These are phyloP conservation scores for Aselliscus stoliczkanus DNA, from an alignment of 2,797 vertebrate species.

Conservation along the genomic window DNA sequence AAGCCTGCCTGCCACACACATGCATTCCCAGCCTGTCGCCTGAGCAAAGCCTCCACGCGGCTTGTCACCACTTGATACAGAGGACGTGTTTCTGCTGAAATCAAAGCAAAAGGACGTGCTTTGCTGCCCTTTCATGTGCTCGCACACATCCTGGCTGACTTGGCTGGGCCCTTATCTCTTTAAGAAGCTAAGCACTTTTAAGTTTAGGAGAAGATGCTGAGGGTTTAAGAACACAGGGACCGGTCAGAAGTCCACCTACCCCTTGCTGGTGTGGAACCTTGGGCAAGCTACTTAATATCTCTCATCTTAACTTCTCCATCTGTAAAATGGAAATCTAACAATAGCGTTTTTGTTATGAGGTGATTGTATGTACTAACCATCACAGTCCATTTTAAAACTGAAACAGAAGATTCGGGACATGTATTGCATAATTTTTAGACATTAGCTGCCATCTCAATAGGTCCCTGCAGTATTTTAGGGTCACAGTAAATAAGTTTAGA, in stretches of 20 bases:
- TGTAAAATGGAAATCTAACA: not conserved
- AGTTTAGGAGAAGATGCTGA: not conserved
- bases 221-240: not conserved
- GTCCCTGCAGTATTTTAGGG: not conserved
- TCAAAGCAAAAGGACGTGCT: constrained; percentile 14
- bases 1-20: constrained; percentile 58
- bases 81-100: constrained; percentile 14
- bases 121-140: constrained; percentile 37
- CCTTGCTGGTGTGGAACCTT: not conserved
- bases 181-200: not conserved
- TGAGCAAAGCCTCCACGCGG: not conserved
- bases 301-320: not conserved
- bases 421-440: not conserved
- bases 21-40: constrained; percentile 23
- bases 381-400: not conserved
- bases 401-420: not conserved
- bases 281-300: not conserved
- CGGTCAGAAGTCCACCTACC: not conserved
- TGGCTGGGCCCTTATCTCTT: not conserved
- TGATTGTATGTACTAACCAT: not conserved
- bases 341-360: not conserved
- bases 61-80: constrained; percentile 50
- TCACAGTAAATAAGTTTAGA: not conserved
- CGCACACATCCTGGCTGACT: not conserved
- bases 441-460: not conserved